Evolutionary conservation across 2,888 invertebrate species (phyloP).

Genomic region (Phortica okadai): DNA sequence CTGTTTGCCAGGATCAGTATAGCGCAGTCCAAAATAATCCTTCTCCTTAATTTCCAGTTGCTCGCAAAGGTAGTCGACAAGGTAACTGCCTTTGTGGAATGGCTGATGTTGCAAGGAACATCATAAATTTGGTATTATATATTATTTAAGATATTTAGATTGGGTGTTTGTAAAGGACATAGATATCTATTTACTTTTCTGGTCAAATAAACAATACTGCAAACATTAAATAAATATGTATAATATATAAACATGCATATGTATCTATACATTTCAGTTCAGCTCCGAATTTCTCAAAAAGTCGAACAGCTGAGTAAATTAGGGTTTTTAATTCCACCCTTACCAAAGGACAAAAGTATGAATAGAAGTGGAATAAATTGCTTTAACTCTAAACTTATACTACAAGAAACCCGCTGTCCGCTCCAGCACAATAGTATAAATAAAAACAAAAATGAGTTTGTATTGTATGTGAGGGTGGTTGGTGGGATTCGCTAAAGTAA

Average conservation of each 20-base stretch:
- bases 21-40: slow-evolving; percentile 95
- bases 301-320: not conserved
- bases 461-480: not conserved
- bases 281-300: not conserved
- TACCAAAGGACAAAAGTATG: slow-evolving; percentile 6
- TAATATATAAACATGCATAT: too few relatives aligned
- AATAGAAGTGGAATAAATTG: slow-evolving; percentile 13
- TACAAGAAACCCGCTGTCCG: slow-evolving; percentile 37
- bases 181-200: not conserved
- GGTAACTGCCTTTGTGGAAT: slow-evolving; percentile 91
- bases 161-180: not conserved
- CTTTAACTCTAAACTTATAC: slow-evolving; percentile 7
- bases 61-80: slow-evolving; percentile 93
- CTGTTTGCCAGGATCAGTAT: slow-evolving; percentile 92
- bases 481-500: not conserved
- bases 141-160: not conserved
- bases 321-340: slow-evolving; percentile 4
- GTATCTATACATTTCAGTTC: too few relatives aligned
- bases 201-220: too few relatives aligned
- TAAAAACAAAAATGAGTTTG: slow-evolving; percentile 20
- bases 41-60: slow-evolving; percentile 93
- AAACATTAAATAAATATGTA: too few relatives aligned
- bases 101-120: slow-evolving; percentile 78
- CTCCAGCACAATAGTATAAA: slow-evolving; percentile 31
- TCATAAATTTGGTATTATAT: not conserved